Evolutionary conservation across 1,140 invertebrate species (phyloP).

Genomic region (Philopotamus ludificatus): DNA sequence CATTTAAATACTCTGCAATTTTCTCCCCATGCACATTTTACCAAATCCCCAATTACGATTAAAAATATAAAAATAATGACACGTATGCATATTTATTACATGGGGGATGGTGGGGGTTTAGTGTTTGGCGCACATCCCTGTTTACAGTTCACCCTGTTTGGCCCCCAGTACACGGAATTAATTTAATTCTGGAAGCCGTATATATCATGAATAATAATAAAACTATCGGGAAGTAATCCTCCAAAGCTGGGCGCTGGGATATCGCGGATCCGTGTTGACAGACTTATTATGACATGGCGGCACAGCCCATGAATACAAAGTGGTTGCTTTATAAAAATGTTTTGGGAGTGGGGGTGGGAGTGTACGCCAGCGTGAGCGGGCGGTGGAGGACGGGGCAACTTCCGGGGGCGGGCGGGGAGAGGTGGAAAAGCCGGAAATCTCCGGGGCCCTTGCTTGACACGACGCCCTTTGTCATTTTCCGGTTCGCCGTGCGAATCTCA

Average conservation of each 20-base stretch:
- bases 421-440: constrained; percentile 1
- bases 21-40: too few species aligned
- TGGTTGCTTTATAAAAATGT: constrained; percentile 42
- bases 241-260: constrained; percentile 20
- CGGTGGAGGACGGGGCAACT: neutral
- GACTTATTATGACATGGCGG: constrained; percentile 40
- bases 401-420: neutral
- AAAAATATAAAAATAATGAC: too few species aligned
- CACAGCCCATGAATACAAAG: constrained; percentile 41
- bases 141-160: neutral
- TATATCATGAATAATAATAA: constrained; percentile 8
- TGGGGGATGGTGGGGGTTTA: too few species aligned
- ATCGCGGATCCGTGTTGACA: constrained; percentile 40
- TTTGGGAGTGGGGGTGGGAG: neutral
- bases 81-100: too few species aligned
- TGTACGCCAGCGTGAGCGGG: neutral
- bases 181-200: neutral
- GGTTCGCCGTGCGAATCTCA: neutral
- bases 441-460: constrained; percentile 1
- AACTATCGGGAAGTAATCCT: constrained; percentile 23
- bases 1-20: too few species aligned
- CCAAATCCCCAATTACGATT: too few species aligned
- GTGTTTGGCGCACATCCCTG: too few species aligned
- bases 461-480: constrained; percentile 10
- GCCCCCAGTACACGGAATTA: neutral